phyloP scores from a whole-genome alignment of 2,797 vertebrate species.

The Sebastes vulpes region DNA sequence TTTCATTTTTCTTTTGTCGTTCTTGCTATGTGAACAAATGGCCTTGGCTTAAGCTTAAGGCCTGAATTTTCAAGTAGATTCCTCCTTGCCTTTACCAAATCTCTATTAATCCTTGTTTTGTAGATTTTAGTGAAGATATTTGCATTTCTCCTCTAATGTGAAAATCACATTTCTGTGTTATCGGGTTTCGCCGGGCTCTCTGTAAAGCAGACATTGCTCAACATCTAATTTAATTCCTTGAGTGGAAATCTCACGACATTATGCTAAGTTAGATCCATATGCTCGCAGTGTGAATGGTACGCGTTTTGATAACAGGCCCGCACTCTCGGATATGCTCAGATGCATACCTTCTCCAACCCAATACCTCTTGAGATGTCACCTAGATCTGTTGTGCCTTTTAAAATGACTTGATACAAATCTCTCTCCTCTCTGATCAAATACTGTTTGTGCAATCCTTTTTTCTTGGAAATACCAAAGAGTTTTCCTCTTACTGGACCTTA shows the following conservation, averaged over 20 bases:
- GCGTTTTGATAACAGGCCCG: slow-evolving; percentile 68
- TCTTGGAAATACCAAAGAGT: slow-evolving; percentile 57
- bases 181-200: slow-evolving; percentile 72
- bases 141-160: slow-evolving; percentile 84
- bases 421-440: slow-evolving; percentile 55
- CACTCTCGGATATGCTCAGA: slow-evolving; percentile 39
- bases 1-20: slow-evolving; percentile 59
- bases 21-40: slow-evolving; percentile 72
- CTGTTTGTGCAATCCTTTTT: slow-evolving; percentile 69
- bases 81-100: slow-evolving; percentile 64
- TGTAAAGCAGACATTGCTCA: slow-evolving; percentile 71
- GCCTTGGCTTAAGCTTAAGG: slow-evolving; percentile 67
- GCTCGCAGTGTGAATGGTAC: slow-evolving; percentile 72
- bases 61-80: slow-evolving; percentile 71
- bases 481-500: slow-evolving; percentile 61
- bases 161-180: slow-evolving; percentile 85
- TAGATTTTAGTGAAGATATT: slow-evolving; percentile 85
- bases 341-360: slow-evolving; percentile 59
- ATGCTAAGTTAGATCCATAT: slow-evolving; percentile 74
- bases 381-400: slow-evolving; percentile 55
- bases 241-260: slow-evolving; percentile 75
- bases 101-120: slow-evolving; percentile 83
- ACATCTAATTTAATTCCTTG: slow-evolving; percentile 78
- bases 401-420: slow-evolving; percentile 74
- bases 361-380: slow-evolving; percentile 73